These are phyloP conservation scores for Apogon talboti DNA, from an alignment of 2,797 vertebrate species.

Conservation along the genomic window DNA sequence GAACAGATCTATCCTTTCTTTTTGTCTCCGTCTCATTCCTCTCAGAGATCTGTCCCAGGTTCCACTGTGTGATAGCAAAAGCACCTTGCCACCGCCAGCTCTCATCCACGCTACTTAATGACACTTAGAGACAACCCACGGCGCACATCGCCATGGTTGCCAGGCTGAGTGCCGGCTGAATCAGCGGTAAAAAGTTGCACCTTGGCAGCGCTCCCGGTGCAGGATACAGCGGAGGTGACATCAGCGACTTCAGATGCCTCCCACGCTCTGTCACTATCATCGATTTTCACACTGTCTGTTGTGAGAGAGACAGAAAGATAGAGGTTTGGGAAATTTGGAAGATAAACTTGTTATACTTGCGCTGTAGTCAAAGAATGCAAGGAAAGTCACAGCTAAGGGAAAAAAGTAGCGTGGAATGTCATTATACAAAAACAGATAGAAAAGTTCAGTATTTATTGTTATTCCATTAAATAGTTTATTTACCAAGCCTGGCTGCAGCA, in stretches of 20 bases:
- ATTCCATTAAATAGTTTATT: too few relatives aligned
- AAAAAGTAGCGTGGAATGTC: background rate
- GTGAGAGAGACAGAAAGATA: conserved; percentile 18
- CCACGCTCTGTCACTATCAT: conserved; percentile 54
- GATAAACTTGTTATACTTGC: conserved; percentile 40
- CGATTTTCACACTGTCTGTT: conserved; percentile 39
- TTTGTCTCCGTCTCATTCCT: conserved; percentile 10
- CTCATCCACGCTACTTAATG: conserved; percentile 56
- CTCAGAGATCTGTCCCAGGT: conserved; percentile 11
- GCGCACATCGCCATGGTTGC: conserved; percentile 43
- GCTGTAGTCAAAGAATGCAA: conserved; percentile 30
- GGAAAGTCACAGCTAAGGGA: background rate
- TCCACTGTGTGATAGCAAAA: conserved; percentile 6
- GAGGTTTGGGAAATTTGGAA: conserved; percentile 24
- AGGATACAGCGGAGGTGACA: conserved; percentile 61
- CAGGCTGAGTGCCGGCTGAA: conserved; percentile 53
- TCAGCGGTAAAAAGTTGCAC: conserved; percentile 59
- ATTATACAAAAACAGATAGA: too few relatives aligned
- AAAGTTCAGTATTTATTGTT: too few relatives aligned
- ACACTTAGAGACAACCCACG: conserved; percentile 45
- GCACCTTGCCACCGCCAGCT: conserved; percentile 34
- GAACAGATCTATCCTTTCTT: conserved; percentile 12
- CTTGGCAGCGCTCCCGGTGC: conserved; percentile 50
- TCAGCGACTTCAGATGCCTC: conserved; percentile 53
- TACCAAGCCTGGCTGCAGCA: too few relatives aligned